These are phyloP conservation scores for Taphrorychus bicolor DNA, from an alignment of 2,888 invertebrate species.

Conservation along the genomic window DNA sequence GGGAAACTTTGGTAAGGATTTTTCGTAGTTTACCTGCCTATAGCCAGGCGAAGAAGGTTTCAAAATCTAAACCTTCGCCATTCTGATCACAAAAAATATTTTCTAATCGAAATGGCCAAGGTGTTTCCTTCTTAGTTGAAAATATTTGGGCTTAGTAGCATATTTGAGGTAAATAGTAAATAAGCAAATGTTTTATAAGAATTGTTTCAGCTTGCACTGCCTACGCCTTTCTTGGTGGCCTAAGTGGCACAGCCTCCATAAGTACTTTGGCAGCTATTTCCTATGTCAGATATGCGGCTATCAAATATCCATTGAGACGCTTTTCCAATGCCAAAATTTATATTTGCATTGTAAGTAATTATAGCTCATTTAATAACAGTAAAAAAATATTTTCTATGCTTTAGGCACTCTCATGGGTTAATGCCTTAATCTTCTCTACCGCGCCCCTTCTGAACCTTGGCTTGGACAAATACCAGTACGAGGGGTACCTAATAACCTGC, in stretches of 20 bases:
- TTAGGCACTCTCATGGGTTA: constrained; percentile 71
- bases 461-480: constrained; percentile 79
- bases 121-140: too few species aligned
- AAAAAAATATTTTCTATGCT: constrained; percentile 10
- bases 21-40: neutral
- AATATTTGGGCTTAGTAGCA: too few species aligned
- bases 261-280: constrained; percentile 82
- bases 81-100: too few species aligned
- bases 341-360: neutral
- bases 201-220: constrained; percentile 78
- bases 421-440: constrained; percentile 72
- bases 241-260: constrained; percentile 83
- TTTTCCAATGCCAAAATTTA: constrained; percentile 61
- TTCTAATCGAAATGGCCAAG: too few species aligned
- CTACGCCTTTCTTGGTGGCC: constrained; percentile 82
- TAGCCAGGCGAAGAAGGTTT: too few species aligned
- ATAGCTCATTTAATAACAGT: neutral
- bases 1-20: constrained; percentile 70
- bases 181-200: constrained; percentile 38
- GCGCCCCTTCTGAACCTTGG: constrained; percentile 76
- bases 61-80: too few species aligned
- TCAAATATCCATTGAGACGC: constrained; percentile 77
- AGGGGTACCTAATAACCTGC: constrained; percentile 84
- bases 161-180: too few species aligned
- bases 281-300: constrained; percentile 82